Percentiles rank a stretch among this genome's conserved stretches.
Evolutionary conservation across 1,140 invertebrate species (phyloP).

Genomic region (Drosophila albomicans): DNA sequence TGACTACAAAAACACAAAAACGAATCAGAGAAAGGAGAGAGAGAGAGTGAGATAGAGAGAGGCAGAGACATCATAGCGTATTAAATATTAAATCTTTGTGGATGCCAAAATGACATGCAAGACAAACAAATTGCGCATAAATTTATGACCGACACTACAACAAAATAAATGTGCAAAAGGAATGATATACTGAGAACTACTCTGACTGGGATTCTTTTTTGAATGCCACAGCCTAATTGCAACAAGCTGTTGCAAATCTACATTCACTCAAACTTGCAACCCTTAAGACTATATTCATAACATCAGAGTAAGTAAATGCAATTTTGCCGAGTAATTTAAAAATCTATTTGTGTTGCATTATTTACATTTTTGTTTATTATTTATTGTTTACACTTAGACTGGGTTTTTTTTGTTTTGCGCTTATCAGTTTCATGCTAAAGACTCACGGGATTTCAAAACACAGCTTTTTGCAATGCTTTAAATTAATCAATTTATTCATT

Average conservation of each 20-base stretch:
- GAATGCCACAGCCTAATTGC: constrained; percentile 7
- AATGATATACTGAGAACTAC: constrained; percentile 21
- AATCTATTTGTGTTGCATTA: neutral
- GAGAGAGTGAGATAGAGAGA: neutral
- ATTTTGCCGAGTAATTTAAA: no score
- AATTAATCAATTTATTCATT: neutral
- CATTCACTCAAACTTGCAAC: neutral
- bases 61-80: constrained; percentile 26
- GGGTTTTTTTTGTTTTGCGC: neutral
- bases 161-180: constrained; percentile 35
- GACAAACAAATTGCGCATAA: constrained; percentile 76
- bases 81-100: constrained; percentile 75
- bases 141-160: constrained; percentile 63
- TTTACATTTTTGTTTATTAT: neutral
- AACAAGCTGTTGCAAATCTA: neutral
- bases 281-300: no score
- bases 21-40: neutral
- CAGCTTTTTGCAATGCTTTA: constrained; percentile 7
- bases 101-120: constrained; percentile 77
- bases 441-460: neutral
- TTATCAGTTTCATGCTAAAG: neutral
- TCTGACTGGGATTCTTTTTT: neutral
- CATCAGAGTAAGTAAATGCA: no score
- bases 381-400: neutral
- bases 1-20: constrained; percentile 44